Evolutionary conservation across 1,140 invertebrate species (phyloP).

Genomic region (Brachionus rubens): DNA sequence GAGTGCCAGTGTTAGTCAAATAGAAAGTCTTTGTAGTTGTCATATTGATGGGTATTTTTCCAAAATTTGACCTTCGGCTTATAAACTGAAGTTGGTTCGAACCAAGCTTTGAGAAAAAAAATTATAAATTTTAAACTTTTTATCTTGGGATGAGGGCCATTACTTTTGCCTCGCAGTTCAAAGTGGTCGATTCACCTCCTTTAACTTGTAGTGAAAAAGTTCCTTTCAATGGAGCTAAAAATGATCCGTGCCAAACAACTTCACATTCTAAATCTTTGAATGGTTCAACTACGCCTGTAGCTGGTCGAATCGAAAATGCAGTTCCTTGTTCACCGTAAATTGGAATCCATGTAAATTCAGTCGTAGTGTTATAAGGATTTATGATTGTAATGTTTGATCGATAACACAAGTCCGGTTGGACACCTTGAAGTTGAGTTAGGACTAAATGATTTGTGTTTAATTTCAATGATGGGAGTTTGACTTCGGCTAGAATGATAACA

Average conservation of each 20-base stretch:
- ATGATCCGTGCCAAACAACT: conserved; percentile 60
- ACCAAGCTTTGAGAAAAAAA: conserved; percentile 52
- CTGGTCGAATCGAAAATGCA: conserved; percentile 60
- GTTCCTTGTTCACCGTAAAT: conserved; percentile 56
- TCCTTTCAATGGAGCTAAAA: conserved; percentile 57
- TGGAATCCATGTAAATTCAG: conserved; percentile 59
- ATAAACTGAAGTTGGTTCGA: conserved; percentile 56
- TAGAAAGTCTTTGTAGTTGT: conserved; percentile 54
- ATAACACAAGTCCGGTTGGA: conserved; percentile 57
- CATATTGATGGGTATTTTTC: conserved; percentile 57
- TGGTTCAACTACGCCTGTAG: conserved; percentile 57
- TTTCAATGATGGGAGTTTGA: conserved; percentile 55
- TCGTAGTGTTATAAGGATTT: conserved; percentile 57
- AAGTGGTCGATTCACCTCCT: conserved; percentile 52
- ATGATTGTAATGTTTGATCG: conserved; percentile 55
- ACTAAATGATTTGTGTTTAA: conserved; percentile 52
- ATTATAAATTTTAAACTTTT: neutral
- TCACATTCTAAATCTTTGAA: conserved; percentile 59
- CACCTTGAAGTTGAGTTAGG: conserved; percentile 52
- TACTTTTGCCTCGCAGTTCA: conserved; percentile 57
- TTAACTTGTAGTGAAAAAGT: conserved; percentile 55
- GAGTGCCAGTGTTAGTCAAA: conserved; percentile 55
- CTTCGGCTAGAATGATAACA: conserved; percentile 57
- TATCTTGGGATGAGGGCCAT: too few species aligned
- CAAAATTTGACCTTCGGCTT: conserved; percentile 55